Evolutionary conservation across 1,140 invertebrate species (phyloP).

Genomic region (Papilio glaucus): DNA sequence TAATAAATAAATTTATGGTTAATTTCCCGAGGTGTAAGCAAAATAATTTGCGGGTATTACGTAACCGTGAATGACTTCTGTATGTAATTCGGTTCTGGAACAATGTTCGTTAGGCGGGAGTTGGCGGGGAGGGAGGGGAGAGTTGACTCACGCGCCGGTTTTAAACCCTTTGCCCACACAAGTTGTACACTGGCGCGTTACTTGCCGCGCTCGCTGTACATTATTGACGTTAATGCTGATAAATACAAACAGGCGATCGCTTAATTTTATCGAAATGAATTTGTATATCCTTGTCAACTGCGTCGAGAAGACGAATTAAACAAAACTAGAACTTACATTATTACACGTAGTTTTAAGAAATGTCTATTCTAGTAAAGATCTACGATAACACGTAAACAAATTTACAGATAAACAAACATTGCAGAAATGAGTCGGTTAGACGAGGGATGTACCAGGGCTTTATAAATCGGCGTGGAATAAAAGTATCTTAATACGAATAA

Average conservation of each 20-base stretch:
- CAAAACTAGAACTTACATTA: background rate
- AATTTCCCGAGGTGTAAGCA: background rate
- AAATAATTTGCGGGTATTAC: background rate
- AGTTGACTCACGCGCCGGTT: background rate
- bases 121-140: background rate
- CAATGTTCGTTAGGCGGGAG: background rate
- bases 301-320: background rate
- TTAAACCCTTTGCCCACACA: conserved; percentile 24
- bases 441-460: too few relatives aligned
- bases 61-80: background rate
- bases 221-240: background rate
- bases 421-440: too few relatives aligned
- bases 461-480: too few relatives aligned
- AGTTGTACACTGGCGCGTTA: background rate
- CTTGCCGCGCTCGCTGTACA: background rate
- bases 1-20: background rate
- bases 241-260: background rate
- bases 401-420: too few relatives aligned
- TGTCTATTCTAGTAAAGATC: too few relatives aligned
- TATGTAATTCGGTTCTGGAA: conserved; percentile 11
- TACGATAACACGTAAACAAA: too few relatives aligned
- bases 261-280: too few relatives aligned
- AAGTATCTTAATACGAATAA: too few relatives aligned
- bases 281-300: too few relatives aligned
- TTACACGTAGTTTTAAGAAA: background rate